Base-by-base conservation (phyloP, 37 sponge, comb jelly and placozoan genomes). In the Ianthella basta region DNA sequence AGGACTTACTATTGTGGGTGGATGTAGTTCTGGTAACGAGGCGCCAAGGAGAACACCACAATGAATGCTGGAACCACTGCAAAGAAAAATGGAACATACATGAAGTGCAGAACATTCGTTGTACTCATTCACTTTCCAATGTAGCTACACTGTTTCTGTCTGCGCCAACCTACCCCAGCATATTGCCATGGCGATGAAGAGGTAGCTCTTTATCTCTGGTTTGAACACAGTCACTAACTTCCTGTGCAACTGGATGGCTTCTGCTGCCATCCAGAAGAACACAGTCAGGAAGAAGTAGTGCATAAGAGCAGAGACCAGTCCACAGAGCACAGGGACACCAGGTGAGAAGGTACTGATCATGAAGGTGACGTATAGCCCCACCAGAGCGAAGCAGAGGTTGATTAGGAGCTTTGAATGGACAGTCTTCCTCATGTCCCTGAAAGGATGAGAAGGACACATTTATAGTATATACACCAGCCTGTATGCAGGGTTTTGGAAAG, bases 321-420 rank as follows among this genome's bases (percentile, higher is more conserved):
- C 41, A 37, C 73, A 72, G 40, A 33, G 5, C 12, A 5, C 20
- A 20, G 38, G 40, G 5, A 72, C 61, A 16, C n/a, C n/a, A n/a
- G n/a, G n/a, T n/a, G 74, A 54, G 36, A n/a, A 36, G 27, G 20
- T 57, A 57, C 18, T 24, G 15, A 80, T 80, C n/a, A 92, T 15
- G 60, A 86, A 88, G 60, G 63, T 38, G 14, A 88, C 23, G 50
- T 92, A 92, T 35, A 92, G 80, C 15, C 92, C 77, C 27, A 59
- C 30, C 50, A 92, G 84, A 54, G 92, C 85, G 0, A 82, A 14
- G 35, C 83, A 63, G 83, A 92, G 67, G 81, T 88, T 92, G 55
- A 92, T 86, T 33, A 92, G 82, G 37, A 88, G 40, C 38, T 85
- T 77, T 0, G 80, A 57, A 21, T 88, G 92, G 21, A 53, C 56